Evolutionary conservation across 2,113 vertebrate species (phyloP), one percentile per base, ranked within the genome.

Genomic region (Fulmarus glacialis): DNA sequence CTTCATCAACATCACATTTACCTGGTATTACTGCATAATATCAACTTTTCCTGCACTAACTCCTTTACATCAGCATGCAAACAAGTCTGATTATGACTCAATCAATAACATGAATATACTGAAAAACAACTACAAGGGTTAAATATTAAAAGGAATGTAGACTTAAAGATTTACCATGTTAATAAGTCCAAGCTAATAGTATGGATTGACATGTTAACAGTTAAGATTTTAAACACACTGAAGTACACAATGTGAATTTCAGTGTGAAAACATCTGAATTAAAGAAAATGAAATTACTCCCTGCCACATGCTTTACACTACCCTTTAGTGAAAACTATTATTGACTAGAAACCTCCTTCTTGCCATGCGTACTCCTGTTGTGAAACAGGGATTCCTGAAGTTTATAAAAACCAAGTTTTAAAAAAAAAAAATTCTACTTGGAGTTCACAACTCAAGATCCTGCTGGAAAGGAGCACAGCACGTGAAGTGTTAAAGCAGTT

Each of bases 21-120:
- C 93, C 87, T 95, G 95, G 9, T 96, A 97, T 70, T 82, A 98
- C 95, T 94, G 94, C 74, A 63, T 91, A 90, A 96, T 83, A 88
- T 21, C 90, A 74, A 95, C 72, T 95, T 74, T 26, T 97, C 96
- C 95, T 70, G 80, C 79, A 90, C 86, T 96, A 96, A 97, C 67
- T 77, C 90, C 87, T 97, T 98, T 64, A 98, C 72, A 93, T 90
- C 93, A 94, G 87, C 98, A 98, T 98, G 98, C 98, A 98, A 98
- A 97, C 96, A 96, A 97, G 90, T 93, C 78, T 87, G 96, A 96
- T 96, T 95, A 97, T 94, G 94, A 96, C 78, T 96, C 86, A 85
- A 88, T 77, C 77, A 60, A 87, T 86, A 97, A 97, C 87, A 82
- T 96, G 95, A 94, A 87, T 92, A 98, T 95, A 97, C 89, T 92